Conservation (phyloP, 2,888 invertebrate genomes). For the Hartigia nigra region DNA sequence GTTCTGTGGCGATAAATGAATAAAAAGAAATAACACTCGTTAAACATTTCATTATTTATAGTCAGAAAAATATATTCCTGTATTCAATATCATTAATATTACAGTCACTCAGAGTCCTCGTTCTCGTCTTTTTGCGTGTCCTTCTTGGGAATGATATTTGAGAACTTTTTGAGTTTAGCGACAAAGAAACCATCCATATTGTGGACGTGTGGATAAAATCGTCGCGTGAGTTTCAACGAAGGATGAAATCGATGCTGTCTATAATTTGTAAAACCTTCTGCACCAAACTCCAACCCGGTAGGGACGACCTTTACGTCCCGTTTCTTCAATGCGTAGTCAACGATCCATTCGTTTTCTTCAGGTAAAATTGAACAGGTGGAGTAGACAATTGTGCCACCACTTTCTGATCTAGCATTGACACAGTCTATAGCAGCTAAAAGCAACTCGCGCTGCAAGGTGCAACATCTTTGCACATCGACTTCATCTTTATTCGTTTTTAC, state of each 20-base stretch:
- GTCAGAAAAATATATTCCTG: not conserved
- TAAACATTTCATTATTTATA: not conserved
- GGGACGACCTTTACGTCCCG: conserved; percentile 93
- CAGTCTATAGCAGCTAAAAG: conserved; percentile 97
- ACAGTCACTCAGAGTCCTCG: not conserved
- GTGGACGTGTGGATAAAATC: conserved; percentile 98
- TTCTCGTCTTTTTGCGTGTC: not conserved
- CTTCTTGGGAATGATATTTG: conserved; percentile 75
- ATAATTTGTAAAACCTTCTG: conserved; percentile 92
- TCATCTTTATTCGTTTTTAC: conserved; percentile 94
- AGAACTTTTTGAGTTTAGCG: conserved; percentile 96
- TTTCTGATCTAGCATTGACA: conserved; percentile 89
- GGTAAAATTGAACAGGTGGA: conserved; percentile 98
- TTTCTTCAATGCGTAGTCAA: conserved; percentile 94
- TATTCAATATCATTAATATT: not conserved
- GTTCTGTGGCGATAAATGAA: not conserved
- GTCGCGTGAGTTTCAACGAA: conserved; percentile 84
- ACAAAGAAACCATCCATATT: conserved; percentile 99
- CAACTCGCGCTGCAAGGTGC: conserved; percentile 91
- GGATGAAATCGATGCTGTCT: conserved; percentile 90
- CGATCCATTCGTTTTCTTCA: conserved; percentile 98
- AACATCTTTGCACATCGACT: conserved; percentile 90
- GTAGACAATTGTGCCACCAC: conserved; percentile 96
- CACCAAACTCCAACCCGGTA: conserved; percentile 94
- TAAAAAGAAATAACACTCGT: not conserved